Base-by-base conservation (phyloP, 1,140 invertebrate genomes). In the Micrasema minimum region DNA sequence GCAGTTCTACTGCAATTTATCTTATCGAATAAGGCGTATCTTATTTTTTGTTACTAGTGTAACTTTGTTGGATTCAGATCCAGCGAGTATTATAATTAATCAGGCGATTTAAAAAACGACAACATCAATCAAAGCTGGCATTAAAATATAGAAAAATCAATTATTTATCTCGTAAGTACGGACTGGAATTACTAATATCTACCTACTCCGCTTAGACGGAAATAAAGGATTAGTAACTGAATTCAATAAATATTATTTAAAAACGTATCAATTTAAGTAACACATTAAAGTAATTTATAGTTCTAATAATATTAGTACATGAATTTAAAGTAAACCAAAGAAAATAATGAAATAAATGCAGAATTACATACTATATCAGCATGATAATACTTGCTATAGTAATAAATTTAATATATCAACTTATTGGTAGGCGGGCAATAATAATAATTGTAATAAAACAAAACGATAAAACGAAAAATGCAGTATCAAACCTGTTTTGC, bases 61-160 rank as follows among this genome's bases (percentile, higher is more conserved):
- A 37, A n/a, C 31, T 57, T 31, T 57, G 53, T 57, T 16, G 53
- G 31, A 57, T 35, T 57, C 53, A 57, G 53, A 57, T 57, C 53
- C 26, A 37, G 37, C 53, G 26, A 57, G 53, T 57, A 57, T 57
- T 57, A 57, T 57, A 57, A 57, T 57, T 57, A 57, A 57, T 57
- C 53, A 57, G 31, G 53, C 53, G 53, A 57, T 57, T n/a, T 57
- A 57, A 37, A 57, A 57, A 23, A 37, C 26, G 53, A 57, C 53
- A 37, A 31, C 53, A 57, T 57, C 53, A 57, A 57, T 57, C 53
- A 57, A 57, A 37, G 53, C 37, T 57, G 26, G 26, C 53, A 57
- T 57, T 57, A 57, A 57, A 57, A 57, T 57, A 3, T 57, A 57
- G 53, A 57, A 57, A 57, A 57, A 37, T 57, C 53, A 57, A 35